phyloP scores from a whole-genome alignment of 1,140 invertebrate species.

The Pachyrhynchus sulphureomaculatus region DNA sequence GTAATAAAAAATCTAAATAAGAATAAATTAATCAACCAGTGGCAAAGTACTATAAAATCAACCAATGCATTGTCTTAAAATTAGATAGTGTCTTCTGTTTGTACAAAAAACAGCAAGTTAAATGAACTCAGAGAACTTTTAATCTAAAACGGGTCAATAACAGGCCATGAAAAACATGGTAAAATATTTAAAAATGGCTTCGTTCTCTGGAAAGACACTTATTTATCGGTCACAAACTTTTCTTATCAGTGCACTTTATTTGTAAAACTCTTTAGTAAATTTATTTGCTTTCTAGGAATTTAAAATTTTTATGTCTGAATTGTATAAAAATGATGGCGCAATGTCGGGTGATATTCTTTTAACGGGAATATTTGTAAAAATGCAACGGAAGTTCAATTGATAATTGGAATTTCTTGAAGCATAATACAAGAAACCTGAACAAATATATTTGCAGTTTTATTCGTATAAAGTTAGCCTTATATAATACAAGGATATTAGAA shows the following conservation, averaged over 20 bases:
- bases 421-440: not conserved
- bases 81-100: conserved; percentile 5
- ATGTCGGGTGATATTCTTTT: conserved; percentile 6
- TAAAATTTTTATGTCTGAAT: conserved; percentile 21
- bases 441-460: too few species aligned
- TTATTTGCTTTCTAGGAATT: conserved; percentile 23
- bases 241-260: conserved; percentile 29
- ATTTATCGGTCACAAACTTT: conserved; percentile 39
- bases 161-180: conserved; percentile 38
- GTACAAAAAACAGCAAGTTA: conserved; percentile 36
- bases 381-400: conserved; percentile 13
- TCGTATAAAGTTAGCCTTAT: too few species aligned
- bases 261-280: conserved; percentile 7
- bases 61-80: conserved; percentile 26
- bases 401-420: not conserved
- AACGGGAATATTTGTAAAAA: conserved; percentile 18
- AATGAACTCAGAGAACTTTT: conserved; percentile 28
- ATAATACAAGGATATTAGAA: too few species aligned
- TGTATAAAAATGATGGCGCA: conserved; percentile 13
- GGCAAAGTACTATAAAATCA: conserved; percentile 23
- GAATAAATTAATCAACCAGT: conserved; percentile 1
- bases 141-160: conserved; percentile 42
- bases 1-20: too few species aligned
- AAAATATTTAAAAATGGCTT: conserved; percentile 32
- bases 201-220: conserved; percentile 30